A percentile compares a stretch with the other conserved stretches of the same genome.
Evolutionary conservation across 2,113 vertebrate species (phyloP).

Genomic region (Hemibagrus wyckioides): DNA sequence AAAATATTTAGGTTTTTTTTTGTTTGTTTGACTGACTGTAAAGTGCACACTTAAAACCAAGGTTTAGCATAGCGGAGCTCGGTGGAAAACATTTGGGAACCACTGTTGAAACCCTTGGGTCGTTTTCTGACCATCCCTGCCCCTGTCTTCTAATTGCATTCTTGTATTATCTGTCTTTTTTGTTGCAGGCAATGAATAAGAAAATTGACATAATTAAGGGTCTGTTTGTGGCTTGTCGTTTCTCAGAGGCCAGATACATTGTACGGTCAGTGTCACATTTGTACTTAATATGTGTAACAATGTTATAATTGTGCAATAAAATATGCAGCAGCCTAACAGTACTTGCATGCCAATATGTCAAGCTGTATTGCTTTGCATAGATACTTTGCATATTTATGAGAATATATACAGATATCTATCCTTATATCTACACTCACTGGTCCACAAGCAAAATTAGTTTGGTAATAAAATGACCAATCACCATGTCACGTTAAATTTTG

Average conservation of each 20-base stretch:
- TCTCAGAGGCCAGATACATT: slow-evolving; percentile 87
- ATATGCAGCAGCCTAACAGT: background rate
- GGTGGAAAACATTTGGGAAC: background rate
- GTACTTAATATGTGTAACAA: background rate
- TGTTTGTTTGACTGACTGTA: background rate
- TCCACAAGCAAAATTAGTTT: background rate
- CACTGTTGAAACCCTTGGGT: background rate
- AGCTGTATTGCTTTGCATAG: too few relatives aligned
- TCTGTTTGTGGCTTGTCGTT: slow-evolving; percentile 88
- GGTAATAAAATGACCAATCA: background rate
- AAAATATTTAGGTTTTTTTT: too few relatives aligned
- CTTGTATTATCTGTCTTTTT: background rate
- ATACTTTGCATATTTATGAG: background rate
- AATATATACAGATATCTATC: background rate
- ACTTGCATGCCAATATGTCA: background rate
- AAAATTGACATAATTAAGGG: slow-evolving; percentile 92
- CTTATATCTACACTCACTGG: background rate
- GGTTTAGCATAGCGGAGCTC: background rate
- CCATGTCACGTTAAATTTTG: background rate
- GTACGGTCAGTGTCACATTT: slow-evolving; percentile 75
- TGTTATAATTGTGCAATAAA: background rate
- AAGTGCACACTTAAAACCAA: background rate
- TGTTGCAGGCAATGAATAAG: slow-evolving; percentile 84
- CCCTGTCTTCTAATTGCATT: slow-evolving; percentile 62
- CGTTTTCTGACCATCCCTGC: too few relatives aligned